These are phyloP conservation scores for Drosophila subsilvestris DNA, from an alignment of 2,888 invertebrate species.

Conservation along the genomic window DNA sequence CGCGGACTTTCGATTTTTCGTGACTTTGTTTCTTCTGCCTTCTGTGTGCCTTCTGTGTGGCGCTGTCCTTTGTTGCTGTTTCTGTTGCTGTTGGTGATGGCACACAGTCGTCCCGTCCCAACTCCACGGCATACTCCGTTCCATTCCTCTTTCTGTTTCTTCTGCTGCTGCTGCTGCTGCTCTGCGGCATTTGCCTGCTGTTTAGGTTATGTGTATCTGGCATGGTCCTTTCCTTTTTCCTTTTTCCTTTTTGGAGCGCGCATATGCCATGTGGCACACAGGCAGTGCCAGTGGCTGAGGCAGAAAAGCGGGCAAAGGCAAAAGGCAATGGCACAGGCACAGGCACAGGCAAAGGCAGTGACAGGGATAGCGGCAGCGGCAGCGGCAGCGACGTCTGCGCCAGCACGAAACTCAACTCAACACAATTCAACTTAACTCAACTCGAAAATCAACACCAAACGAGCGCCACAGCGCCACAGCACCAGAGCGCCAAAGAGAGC, in stretches of 20 bases:
- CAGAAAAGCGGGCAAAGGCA: too few relatives aligned
- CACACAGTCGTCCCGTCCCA: not conserved
- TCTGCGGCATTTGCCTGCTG: constrained; percentile 55
- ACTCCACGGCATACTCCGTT: not conserved
- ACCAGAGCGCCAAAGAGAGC: constrained; percentile 22
- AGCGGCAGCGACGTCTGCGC: constrained; percentile 59
- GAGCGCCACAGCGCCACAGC: constrained; percentile 17
- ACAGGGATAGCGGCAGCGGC: constrained; percentile 27
- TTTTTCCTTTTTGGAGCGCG: constrained; percentile 62
- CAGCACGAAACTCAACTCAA: constrained; percentile 62
- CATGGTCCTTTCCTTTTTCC: constrained; percentile 68
- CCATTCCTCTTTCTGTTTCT: constrained; percentile 16
- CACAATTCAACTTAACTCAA: constrained; percentile 72
- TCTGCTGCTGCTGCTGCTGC: constrained; percentile 13
- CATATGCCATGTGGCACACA: constrained; percentile 54
- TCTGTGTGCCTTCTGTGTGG: constrained; percentile 32
- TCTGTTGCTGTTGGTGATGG: constrained; percentile 16
- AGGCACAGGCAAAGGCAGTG: too few relatives aligned
- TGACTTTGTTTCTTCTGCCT: constrained; percentile 55
- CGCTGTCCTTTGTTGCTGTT: constrained; percentile 41
- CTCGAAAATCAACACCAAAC: constrained; percentile 48
- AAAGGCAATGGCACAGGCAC: too few relatives aligned
- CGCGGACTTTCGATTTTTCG: constrained; percentile 72
- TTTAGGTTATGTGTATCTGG: constrained; percentile 60
- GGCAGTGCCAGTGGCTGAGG: not conserved